Evolutionary conservation across 2,797 vertebrate species (phyloP), one percentile per base, ranked within the genome.

Genomic region (Syndactyla subalaris): DNA sequence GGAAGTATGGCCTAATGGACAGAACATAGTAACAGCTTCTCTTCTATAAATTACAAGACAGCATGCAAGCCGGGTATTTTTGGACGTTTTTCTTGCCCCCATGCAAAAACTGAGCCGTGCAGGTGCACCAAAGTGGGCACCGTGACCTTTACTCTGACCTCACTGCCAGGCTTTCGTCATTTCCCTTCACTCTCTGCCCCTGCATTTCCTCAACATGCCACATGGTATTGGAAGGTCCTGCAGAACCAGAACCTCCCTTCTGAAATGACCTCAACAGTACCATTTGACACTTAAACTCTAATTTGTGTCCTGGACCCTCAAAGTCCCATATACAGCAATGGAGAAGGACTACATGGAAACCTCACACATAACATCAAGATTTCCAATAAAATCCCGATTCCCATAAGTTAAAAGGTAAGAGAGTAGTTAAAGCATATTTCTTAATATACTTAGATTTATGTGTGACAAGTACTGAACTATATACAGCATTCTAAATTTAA

Each of bases 401-500:
- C 38, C 29, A 2, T 29, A 43, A 87, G 39, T 32, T 39, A 51
- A 86, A 84, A 73, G 34, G 54, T 19, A 75, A 52, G 36, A 79
- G 27, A 66, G n/a, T 32, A 55, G 43, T 58, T 72, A 55, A 63
- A 79, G 16, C 21, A 27, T 45, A 65, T 65, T 89, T 91, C 72
- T 76, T 45, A 77, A 43, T 61, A 75, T 36, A 80, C 19, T 85
- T 20, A 57, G 51, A 78, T 46, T 59, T 73, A 59, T 48, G 9
- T 41, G 52, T 70, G 72, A 89, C 54, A 96, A 94, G 57, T 61
- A 34, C 45, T 65, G 61, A 75, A 89, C 87, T 92, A 88, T 77
- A 88, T 80, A 82, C 12, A 18, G 81, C 63, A 66, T 66, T 76
- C 95, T 87, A 96, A 94, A 89, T 92, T 89, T 92, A 89, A 85